Conservation (phyloP, 92 coral and sea anemone genomes). For the Siderastrea siderea region DNA sequence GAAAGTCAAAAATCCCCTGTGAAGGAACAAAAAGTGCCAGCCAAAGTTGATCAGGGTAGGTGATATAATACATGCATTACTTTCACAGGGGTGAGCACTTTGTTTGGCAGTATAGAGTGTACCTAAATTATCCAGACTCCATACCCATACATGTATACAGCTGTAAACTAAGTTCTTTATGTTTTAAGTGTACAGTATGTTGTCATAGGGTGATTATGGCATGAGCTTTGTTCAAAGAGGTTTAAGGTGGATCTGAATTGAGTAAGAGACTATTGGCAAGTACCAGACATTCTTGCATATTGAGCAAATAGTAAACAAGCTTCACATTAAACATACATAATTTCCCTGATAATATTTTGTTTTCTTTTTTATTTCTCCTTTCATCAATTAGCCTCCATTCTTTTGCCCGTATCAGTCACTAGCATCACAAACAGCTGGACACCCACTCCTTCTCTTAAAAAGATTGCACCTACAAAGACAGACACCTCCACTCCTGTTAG, state of each 20-base stretch:
- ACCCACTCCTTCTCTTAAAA: background rate
- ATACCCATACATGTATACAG: too few species aligned
- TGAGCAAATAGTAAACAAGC: background rate
- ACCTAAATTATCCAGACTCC: too few species aligned
- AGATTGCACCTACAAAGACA: background rate
- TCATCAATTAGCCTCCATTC: background rate
- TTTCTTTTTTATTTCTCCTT: background rate
- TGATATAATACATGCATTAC: background rate
- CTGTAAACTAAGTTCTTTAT: too few species aligned
- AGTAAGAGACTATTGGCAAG: too few species aligned
- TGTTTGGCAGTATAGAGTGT: too few species aligned
- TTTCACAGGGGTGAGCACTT: too few species aligned
- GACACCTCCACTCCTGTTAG: background rate
- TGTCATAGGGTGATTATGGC: too few species aligned
- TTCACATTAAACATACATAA: background rate
- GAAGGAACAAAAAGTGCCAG: background rate
- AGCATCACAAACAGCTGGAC: conserved; percentile 8
- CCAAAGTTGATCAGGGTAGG: conserved; percentile 27
- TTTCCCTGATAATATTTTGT: background rate
- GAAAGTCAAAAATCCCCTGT: background rate
- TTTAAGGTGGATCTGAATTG: too few species aligned
- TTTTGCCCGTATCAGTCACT: background rate
- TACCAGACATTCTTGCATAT: too few species aligned
- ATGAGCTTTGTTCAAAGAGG: too few species aligned
- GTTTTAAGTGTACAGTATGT: too few species aligned